Evolutionary conservation across 2,888 invertebrate species (phyloP).

Genomic region (Chironomus riparius): DNA sequence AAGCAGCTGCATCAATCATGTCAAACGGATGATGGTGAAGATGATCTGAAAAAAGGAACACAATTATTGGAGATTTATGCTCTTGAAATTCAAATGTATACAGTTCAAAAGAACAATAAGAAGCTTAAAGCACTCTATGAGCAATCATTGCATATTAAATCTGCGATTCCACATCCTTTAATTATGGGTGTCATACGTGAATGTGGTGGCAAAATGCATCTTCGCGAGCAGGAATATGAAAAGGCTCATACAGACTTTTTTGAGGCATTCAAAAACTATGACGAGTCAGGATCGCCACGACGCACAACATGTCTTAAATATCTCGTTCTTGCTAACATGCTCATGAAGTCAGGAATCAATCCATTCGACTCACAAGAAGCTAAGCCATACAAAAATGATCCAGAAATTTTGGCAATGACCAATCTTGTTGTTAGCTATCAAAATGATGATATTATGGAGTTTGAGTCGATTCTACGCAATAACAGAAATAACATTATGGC

Average conservation of each 20-base stretch:
- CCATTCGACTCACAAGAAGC: constrained; percentile 99
- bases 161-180: constrained; percentile 98
- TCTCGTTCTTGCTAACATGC: constrained; percentile 95
- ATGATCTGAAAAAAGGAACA: constrained; percentile 95
- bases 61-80: constrained; percentile 97
- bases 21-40: constrained; percentile 96
- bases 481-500: constrained; percentile 97
- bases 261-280: constrained; percentile 98
- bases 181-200: constrained; percentile 99
- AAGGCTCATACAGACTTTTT: constrained; percentile 99
- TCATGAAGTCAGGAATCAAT: constrained; percentile 99
- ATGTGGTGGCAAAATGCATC: constrained; percentile 99
- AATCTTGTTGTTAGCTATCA: constrained; percentile 95
- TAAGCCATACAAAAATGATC: constrained; percentile 98
- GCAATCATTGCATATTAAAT: constrained; percentile 96
- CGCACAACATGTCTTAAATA: constrained; percentile 97
- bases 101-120: constrained; percentile 98
- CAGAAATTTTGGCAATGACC: constrained; percentile 98
- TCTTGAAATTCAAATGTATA: constrained; percentile 99
- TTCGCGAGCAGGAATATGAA: constrained; percentile 96
- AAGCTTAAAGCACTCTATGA: constrained; percentile 94
- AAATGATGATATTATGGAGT: constrained; percentile 96
- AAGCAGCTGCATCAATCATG: constrained; percentile 97
- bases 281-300: constrained; percentile 95
- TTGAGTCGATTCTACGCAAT: constrained; percentile 90